A percentile compares a stretch with the other conserved stretches of the same genome.
Conservation (phyloP, 2,797 vertebrate species). For the Pyrocephalus nanus region DNA sequence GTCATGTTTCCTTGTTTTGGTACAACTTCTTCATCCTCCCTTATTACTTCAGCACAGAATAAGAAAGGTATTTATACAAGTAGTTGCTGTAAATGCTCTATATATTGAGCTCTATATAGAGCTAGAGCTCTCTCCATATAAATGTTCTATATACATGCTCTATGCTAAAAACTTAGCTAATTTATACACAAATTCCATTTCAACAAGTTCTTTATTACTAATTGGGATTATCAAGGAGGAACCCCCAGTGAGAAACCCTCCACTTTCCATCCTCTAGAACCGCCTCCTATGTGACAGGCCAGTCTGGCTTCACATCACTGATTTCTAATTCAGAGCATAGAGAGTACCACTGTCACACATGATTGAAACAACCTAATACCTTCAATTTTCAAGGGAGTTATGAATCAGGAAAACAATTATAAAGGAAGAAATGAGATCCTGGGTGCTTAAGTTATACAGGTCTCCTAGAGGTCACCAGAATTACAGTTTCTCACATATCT, state of each 20-base stretch:
- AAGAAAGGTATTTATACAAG: not conserved
- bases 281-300: not conserved
- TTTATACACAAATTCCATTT: not conserved
- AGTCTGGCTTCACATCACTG: not conserved
- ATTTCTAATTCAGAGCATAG: not conserved
- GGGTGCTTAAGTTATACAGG: slow-evolving; percentile 17
- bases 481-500: slow-evolving; percentile 20
- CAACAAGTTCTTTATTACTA: not conserved
- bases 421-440: slow-evolving; percentile 44
- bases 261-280: not conserved
- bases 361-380: slow-evolving; percentile 30
- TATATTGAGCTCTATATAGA: too few species aligned
- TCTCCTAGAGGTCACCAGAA: slow-evolving; percentile 47
- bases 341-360: not conserved
- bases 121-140: too few species aligned
- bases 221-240: not conserved
- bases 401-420: slow-evolving; percentile 45
- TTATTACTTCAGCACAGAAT: not conserved
- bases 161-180: not conserved
- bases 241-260: not conserved
- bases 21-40: not conserved
- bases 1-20: not conserved
- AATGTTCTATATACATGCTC: not conserved
- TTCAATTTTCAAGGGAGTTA: slow-evolving; percentile 46
- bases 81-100: not conserved